Conservation (phyloP, 2,888 invertebrate species). For the Aphodius granarius region DNA sequence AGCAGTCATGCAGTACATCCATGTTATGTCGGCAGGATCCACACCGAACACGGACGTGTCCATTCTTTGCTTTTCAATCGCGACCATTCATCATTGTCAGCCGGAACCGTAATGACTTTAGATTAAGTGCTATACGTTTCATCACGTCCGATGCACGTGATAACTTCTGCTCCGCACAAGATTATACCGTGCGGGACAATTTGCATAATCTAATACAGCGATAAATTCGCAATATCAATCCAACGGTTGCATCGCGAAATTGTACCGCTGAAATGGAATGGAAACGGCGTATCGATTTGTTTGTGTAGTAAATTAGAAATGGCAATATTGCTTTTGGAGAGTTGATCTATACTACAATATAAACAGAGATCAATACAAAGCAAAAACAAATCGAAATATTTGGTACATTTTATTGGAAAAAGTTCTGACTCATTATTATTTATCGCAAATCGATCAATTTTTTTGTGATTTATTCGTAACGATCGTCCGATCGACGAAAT, state of each 20-base stretch:
- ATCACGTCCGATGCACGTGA: background rate
- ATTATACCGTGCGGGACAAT: background rate
- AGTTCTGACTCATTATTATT: too few species aligned
- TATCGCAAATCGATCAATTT: too few species aligned
- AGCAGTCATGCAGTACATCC: slow-evolving; percentile 2
- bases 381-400: too few species aligned
- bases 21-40: background rate
- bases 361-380: too few species aligned
- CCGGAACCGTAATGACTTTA: background rate
- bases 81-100: background rate
- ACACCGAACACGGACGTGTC: background rate
- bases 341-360: too few species aligned
- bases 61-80: background rate
- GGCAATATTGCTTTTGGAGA: background rate
- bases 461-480: too few species aligned
- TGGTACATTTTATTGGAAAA: too few species aligned
- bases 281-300: background rate
- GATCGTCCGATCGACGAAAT: background rate
- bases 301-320: background rate
- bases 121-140: background rate
- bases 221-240: background rate
- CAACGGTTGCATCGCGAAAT: background rate
- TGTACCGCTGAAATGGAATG: background rate
- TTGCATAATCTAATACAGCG: background rate
- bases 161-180: background rate